A percentile compares a stretch with the other conserved stretches of the same genome.
phyloP scores from a whole-genome alignment of 2,113 vertebrate species.

The Meleagris gallopavo region DNA sequence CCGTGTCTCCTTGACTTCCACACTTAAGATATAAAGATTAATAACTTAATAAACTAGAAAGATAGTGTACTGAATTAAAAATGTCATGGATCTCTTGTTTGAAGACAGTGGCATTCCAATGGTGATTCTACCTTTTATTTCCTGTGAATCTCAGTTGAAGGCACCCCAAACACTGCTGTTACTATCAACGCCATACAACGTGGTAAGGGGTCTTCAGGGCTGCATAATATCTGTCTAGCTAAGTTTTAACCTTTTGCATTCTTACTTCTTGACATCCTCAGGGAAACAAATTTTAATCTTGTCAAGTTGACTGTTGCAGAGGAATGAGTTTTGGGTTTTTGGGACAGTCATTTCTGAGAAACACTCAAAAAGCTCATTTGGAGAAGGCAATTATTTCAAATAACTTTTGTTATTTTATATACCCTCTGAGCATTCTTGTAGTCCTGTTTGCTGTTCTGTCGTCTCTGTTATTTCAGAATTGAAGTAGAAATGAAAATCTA shows the following conservation, averaged over 20 bases:
- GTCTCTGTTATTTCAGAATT: background rate
- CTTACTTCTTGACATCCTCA: background rate
- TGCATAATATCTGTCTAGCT: conserved; percentile 24
- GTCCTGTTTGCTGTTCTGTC: background rate
- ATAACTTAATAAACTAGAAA: background rate
- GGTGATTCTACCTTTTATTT: background rate
- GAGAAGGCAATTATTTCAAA: background rate
- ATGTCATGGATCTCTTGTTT: background rate
- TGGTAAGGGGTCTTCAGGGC: conserved; percentile 27
- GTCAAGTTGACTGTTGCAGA: background rate
- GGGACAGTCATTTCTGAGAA: background rate
- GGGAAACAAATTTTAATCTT: background rate
- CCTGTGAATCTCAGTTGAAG: background rate
- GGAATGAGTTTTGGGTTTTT: background rate
- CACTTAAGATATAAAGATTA: no score
- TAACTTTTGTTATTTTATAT: background rate
- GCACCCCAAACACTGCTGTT: background rate
- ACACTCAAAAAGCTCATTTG: background rate
- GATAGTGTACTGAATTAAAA: background rate
- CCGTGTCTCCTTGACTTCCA: no score
- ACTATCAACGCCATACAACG: background rate
- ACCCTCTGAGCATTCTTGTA: background rate
- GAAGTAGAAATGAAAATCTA: background rate
- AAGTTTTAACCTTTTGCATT: background rate
- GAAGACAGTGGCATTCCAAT: background rate